phyloP scores from a whole-genome alignment of 2,113 vertebrate species.

The Isurus oxyrinchus region DNA sequence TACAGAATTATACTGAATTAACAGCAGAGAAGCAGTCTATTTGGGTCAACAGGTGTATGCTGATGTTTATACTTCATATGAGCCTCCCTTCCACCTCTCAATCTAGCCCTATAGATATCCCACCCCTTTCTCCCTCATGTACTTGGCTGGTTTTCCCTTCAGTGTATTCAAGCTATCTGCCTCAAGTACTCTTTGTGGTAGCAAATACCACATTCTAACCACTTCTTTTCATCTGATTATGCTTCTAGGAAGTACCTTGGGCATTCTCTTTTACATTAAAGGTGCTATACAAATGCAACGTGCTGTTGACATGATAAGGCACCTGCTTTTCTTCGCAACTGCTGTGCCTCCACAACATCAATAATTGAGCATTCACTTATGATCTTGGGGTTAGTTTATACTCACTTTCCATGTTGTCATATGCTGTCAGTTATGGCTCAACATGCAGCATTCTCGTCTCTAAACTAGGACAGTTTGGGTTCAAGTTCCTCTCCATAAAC shows the following conservation, averaged over 20 bases:
- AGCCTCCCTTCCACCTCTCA: neutral
- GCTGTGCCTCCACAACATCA: neutral
- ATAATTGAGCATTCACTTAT: neutral
- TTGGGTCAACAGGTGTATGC: neutral
- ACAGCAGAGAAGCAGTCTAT: neutral
- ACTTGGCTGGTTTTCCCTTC: neutral
- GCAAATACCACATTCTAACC: neutral
- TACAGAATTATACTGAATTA: neutral
- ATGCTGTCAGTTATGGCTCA: neutral
- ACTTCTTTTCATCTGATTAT: neutral
- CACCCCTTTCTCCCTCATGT: neutral
- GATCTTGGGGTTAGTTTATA: neutral
- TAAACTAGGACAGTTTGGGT: neutral
- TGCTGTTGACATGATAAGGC: neutral
- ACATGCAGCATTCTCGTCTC: neutral
- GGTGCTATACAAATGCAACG: neutral
- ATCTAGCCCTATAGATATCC: neutral
- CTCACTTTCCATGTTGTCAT: neutral
- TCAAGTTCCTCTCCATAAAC: neutral
- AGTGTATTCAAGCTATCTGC: neutral
- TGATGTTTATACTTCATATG: neutral
- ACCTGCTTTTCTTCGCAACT: neutral
- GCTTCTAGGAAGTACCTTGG: neutral
- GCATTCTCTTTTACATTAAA: neutral
- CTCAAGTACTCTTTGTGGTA: neutral